These are phyloP conservation scores for Stercorarius parasiticus DNA, from an alignment of 2,113 vertebrate species.

Conservation along the genomic window DNA sequence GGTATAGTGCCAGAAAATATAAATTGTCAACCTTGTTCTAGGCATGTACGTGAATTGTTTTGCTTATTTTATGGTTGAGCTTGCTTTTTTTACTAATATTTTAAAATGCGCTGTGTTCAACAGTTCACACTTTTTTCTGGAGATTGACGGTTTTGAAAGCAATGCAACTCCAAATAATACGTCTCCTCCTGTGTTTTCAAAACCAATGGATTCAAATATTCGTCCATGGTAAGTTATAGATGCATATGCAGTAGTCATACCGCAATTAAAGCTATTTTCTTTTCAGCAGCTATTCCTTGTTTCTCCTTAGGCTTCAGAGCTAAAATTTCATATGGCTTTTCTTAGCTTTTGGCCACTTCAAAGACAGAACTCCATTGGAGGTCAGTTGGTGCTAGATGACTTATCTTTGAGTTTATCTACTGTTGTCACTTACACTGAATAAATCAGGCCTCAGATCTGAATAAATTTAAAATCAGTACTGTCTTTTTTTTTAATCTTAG, in stretches of 20 bases:
- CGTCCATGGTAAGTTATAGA: constrained; percentile 72
- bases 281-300: neutral
- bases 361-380: neutral
- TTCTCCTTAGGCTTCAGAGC: neutral
- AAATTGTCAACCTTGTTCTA: neutral
- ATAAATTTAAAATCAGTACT: neutral
- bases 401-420: neutral
- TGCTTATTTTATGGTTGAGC: neutral
- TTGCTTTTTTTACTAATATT: neutral
- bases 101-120: neutral
- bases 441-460: neutral
- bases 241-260: neutral
- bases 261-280: neutral
- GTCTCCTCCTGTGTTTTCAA: constrained; percentile 77
- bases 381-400: neutral
- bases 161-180: constrained; percentile 67
- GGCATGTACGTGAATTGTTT: fast-evolving
- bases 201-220: constrained; percentile 83
- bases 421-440: neutral
- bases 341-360: neutral
- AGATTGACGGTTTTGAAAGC: constrained; percentile 80
- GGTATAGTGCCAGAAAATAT: neutral
- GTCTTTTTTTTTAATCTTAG: neutral
- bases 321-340: neutral
- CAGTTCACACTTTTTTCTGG: constrained; percentile 81